Evolutionary conservation across 37 sponge, comb jelly and placozoan genomes (phyloP), one percentile per base, ranked within the genome.

Genomic region (Eunapius fragilis): DNA sequence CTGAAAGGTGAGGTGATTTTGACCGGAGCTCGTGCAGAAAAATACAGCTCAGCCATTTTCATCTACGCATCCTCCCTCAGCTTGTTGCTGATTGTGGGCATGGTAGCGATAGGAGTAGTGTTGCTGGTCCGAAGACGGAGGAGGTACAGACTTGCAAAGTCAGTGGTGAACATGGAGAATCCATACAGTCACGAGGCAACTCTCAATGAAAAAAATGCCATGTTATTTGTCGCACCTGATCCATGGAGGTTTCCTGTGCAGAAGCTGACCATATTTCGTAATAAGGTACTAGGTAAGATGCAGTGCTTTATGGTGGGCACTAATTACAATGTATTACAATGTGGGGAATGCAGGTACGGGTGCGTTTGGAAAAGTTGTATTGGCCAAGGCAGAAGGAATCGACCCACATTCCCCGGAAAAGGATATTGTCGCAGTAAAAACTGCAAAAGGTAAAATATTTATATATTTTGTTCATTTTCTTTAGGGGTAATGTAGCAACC

Each of bases 371-470:
- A 41, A 75, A 48, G 83, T 88, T 3, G 10, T 75, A 31, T 75
- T 77, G 83, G 89, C 89, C 5, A 30, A 47, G 35, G 89, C 89
- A 48, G 34, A 31, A 34, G 83, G 83, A 2, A 88, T 88, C 10
- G 35, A 77, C 4, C 77, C 70, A 4, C 36, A 82, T 31, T 19
- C 26, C 24, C 83, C 89, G 31, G 47, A 67, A 9, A 32, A 70
- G 23, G 75, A 82, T 37, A 75, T 77, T 68, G 89, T 88, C n/a
- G 89, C 89, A 23, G 83, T 88, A 45, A 88, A 88, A 36, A 85
- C 84, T 6, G 33, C 70, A 0, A 88, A 76, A 71, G 78, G 76
- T 26, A 37, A 47, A 35, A 9, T 38, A 5, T 49, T 24, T 67
- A 23, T 32, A 1, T 41, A 41, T 6, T 17, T 11, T 25, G 73